Base-by-base conservation (phyloP, 2,888 invertebrate species). In the Chesias legatella region DNA sequence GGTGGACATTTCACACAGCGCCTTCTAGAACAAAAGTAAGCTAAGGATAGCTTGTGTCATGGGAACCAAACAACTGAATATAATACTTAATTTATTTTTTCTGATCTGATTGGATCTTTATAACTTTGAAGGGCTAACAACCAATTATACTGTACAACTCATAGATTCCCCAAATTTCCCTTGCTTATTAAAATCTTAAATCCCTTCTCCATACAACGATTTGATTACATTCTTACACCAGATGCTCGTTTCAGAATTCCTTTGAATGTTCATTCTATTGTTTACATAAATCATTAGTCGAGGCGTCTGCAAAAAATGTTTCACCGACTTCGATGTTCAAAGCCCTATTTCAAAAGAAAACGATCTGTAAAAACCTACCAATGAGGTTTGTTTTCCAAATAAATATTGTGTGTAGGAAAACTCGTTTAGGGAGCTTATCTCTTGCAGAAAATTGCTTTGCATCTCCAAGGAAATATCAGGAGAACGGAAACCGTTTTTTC, bases 391-490 rank as follows among this genome's bases (percentile, higher is more conserved):
- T 65, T 64, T 56, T 65, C 58, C 56, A 59, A 72, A 70, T 61
- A 70, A 69, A 69, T 71, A 71, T 69, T 60, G 67, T 64, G 67
- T 68, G 67, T 69, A 65, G 67, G 67, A 60, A 69, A 76, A 73
- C 67, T 65, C 73, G 74, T 73, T 76, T 74, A 76, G 67, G 73
- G 66, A 74, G 72, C 76, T 77, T 79, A 79, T 78, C 74, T 79
- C 78, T 78, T 66, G 74, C 74, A 82, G 81, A 81, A 84, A 83
- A 84, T 84, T 84, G 80, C 79, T 81, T 80, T 74, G 77, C 77
- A 81, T 83, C 83, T 83, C 82, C 62, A 76, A 83, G 81, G 83
- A 79, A 84, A 82, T 81, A 78, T 79, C 73, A 69, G 64, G 67
- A 66, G 61, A 56, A 67, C 65, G 73, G 67, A 73, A 76, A 76